phyloP scores from a whole-genome alignment of 2,113 vertebrate genomes.

The Salminus brasiliensis region DNA sequence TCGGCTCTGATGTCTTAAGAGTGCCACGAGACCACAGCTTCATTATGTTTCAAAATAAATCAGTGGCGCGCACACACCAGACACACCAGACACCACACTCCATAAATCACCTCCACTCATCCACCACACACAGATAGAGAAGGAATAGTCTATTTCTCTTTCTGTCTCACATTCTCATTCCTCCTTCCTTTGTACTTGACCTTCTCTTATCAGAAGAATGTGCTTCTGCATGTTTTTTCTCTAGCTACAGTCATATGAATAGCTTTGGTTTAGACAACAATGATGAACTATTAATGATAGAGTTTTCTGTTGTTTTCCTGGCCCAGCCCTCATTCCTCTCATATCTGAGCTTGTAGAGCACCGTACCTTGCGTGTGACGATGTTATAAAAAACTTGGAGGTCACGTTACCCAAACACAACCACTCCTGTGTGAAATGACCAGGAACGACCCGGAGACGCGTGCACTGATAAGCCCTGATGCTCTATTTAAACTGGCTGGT shows the following conservation, averaged over 20 bases:
- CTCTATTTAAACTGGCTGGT: background rate
- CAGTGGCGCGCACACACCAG: background rate
- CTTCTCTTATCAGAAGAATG: background rate
- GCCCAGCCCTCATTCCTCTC: background rate
- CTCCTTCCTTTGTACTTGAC: background rate
- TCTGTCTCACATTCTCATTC: background rate
- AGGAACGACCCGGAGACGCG: background rate
- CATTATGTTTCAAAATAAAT: background rate
- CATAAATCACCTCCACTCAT: constrained; percentile 31
- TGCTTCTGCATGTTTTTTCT: background rate
- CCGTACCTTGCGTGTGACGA: background rate
- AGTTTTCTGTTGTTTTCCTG: background rate
- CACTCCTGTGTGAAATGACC: background rate
- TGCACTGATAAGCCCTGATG: background rate
- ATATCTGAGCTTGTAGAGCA: background rate
- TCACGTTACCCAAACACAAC: background rate
- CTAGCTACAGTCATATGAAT: background rate
- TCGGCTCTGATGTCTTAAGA: background rate
- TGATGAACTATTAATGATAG: background rate
- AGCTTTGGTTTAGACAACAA: background rate
- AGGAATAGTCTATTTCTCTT: background rate
- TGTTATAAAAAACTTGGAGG: background rate
- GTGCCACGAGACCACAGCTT: background rate
- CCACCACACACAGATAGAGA: constrained; percentile 12
- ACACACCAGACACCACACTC: constrained; percentile 26